These are phyloP conservation scores for Xerus rutilus DNA, from an alignment of 2,797 vertebrate genomes.

Conservation along the genomic window DNA sequence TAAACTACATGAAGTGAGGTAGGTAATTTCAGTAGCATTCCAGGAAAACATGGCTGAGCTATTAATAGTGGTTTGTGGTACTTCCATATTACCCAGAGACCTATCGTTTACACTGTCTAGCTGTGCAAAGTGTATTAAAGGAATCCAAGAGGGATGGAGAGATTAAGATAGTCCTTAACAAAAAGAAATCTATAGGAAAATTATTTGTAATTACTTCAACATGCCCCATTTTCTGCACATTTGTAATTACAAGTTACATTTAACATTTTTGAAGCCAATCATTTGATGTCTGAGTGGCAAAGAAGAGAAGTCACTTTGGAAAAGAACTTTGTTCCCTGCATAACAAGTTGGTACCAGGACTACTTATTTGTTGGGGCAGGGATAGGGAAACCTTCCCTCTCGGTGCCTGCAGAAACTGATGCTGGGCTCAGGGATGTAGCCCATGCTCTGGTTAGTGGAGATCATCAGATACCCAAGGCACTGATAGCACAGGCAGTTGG, in stretches of 20 bases:
- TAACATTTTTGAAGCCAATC: background rate
- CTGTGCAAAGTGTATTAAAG: background rate
- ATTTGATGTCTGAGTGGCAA: background rate
- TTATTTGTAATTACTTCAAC: slow-evolving; percentile 23
- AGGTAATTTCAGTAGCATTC: slow-evolving; percentile 15
- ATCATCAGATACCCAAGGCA: too few relatives aligned
- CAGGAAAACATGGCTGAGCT: background rate
- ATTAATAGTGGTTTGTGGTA: background rate
- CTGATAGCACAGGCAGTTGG: background rate
- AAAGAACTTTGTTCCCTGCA: background rate
- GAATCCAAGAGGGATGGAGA: slow-evolving; percentile 31
- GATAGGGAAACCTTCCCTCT: background rate
- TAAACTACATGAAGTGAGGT: background rate
- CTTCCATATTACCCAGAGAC: background rate
- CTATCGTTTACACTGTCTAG: background rate
- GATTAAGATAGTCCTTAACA: background rate
- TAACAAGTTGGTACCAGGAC: background rate
- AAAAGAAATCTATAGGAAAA: slow-evolving; percentile 20
- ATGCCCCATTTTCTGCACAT: background rate
- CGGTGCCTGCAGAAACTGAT: background rate
- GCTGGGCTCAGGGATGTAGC: background rate
- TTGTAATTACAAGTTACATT: background rate
- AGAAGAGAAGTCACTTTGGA: background rate
- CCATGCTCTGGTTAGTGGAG: background rate
- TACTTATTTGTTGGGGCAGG: background rate